Evolutionary conservation across 2,888 invertebrate genomes (phyloP), one percentile per base, ranked within the genome.

Genomic region (Iselma pallidipennis): DNA sequence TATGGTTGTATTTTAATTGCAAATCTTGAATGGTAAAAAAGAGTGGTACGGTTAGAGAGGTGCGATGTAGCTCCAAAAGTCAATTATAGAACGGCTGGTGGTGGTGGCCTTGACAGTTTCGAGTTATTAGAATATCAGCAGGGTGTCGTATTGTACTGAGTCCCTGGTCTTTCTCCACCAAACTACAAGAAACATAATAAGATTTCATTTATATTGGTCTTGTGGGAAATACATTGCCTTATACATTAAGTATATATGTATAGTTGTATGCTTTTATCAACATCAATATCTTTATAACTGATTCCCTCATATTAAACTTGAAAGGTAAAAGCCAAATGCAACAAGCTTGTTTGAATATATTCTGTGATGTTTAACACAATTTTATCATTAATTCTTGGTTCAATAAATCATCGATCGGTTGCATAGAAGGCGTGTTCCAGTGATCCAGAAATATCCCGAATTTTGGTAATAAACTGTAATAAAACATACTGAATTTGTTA

Each of bases 111-210:
- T 70, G 71, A 66, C 64, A 63, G 57, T 64, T 59, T 66, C 61
- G 65, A 69, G 74, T 75, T 74, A 74, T 75, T 75, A 75, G 73
- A 72, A 72, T 71, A 69, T 61, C 74, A 72, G 73, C 75, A 65
- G 74, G 75, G 67, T 64, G 67, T 66, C 72, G 66, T 61, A 73
- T 72, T 73, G 69, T 71, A 60, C 66, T 66, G 2, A 10, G 9
- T 16, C 6, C 37, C 58, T 59, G 57, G 53, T 51, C 49, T 56
- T 58, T 62, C 63, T 53, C 58, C 62, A 62, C 58, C 55, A 51
- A 33, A 60, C 42, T 31, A 62, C 50, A 55, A 45, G 53, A 63
- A 60, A 59, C 60, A 42, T 21, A 63, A 63, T 59, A 54, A 63
- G 57, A 53, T 63, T 63, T 59, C 63, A 63, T 63, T 63, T 63